Base-by-base conservation (phyloP, 2,888 invertebrate species). In the Mythimna impura region DNA sequence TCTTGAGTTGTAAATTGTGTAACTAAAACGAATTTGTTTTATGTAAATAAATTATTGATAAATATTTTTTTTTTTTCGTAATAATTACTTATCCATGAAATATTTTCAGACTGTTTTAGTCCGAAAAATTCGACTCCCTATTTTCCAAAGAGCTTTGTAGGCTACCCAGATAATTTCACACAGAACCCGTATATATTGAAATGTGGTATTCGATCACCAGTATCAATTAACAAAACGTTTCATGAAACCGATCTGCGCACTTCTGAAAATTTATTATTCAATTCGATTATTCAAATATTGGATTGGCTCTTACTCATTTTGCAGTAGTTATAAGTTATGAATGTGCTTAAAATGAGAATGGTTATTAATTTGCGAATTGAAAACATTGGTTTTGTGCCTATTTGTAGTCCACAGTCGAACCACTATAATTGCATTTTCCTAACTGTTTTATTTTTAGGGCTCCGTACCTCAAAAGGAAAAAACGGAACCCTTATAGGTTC, bases 231-330 rank as follows among this genome's bases (percentile, higher is more conserved):
- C 47, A n/a, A 74, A 74, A 76, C 57, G 30, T 30, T 40, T 12
- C 12, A 40, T 63, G 22, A 55, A 69, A 25, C 40, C 40, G 20
- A 25, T 55, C 50, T 55, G 67, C 8, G 40, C 43, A n/a, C 60
- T 34, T 12, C 14, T n/a, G 40, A 67, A 78, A 80, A 62, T 68
- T 36, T 40, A 81, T 67, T 62, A 81, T 77, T 77, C 63, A 54
- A 67, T 58, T 54, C 47, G 54, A 71, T 76, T 77, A 58, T 50
- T 7, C 71, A 81, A 68, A 77, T 76, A 71, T 54, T 66, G 25
- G 40, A 67, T 36, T 55, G 65, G 47, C 47, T 47, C 20, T 47
- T 5, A 47, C 17, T 20, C 47, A 47, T 47, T 47, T 47, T 50
- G 36, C 20, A 30, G 20, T 76, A n/a, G n/a, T 43, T n/a, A 73